phyloP scores from a whole-genome alignment of 2,113 vertebrate species.

The Eubucco bourcierii region DNA sequence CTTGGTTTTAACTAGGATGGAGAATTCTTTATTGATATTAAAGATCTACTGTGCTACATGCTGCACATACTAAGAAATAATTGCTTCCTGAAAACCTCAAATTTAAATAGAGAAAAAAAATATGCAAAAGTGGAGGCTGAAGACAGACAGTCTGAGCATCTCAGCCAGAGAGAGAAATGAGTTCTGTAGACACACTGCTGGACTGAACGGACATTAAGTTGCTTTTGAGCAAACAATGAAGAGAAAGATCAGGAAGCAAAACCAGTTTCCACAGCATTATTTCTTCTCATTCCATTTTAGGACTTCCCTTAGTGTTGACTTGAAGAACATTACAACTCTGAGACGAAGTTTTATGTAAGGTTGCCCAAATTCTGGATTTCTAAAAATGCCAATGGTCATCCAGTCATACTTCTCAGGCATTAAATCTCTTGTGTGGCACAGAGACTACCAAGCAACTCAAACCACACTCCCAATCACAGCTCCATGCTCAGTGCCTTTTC shows the following conservation, averaged over 20 bases:
- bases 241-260: background rate
- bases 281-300: background rate
- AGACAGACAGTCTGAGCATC: background rate
- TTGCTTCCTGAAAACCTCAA: background rate
- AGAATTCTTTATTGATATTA: background rate
- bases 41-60: background rate
- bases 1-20: background rate
- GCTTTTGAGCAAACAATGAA: background rate
- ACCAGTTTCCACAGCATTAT: background rate
- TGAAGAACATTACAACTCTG: background rate
- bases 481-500: background rate
- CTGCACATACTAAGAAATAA: background rate
- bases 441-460: background rate
- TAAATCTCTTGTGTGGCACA: background rate
- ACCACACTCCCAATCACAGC: background rate
- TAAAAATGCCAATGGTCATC: background rate
- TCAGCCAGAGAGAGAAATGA: background rate
- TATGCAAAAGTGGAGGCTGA: background rate
- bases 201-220: background rate
- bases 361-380: background rate
- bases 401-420: background rate
- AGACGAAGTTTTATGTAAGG: background rate
- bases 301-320: background rate
- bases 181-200: background rate
- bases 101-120: background rate